A percentile compares a stretch with the other conserved stretches of the same genome.
These are phyloP conservation scores for Otocyon megalotis DNA, from an alignment of 2,113 vertebrate species.

Conservation along the genomic window DNA sequence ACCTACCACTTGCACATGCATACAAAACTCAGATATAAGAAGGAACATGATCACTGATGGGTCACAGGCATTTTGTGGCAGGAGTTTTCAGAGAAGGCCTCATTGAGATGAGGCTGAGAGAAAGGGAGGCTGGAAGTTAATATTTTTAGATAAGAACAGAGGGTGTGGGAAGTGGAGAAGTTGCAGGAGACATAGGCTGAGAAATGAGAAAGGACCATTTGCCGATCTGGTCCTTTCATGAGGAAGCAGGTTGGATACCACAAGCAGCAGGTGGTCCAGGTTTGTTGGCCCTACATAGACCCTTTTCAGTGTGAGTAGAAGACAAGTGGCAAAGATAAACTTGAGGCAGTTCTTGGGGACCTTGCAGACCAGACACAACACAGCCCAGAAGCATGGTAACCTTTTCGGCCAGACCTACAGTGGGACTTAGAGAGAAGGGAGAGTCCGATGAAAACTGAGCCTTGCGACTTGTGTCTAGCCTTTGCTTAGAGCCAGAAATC, in stretches of 20 bases:
- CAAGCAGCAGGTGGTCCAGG: neutral
- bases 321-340: neutral
- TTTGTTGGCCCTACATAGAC: neutral
- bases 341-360: neutral
- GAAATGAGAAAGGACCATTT: neutral
- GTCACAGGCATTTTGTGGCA: neutral
- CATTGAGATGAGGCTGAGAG: neutral
- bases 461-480: neutral
- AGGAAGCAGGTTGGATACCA: neutral
- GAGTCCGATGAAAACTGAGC: neutral
- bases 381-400: neutral
- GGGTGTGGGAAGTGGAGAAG: neutral
- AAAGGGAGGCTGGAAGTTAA: neutral
- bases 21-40: neutral
- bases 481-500: constrained; percentile 18
- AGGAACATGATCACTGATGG: neutral
- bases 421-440: neutral
- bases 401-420: neutral
- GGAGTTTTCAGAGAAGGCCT: neutral
- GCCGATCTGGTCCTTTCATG: too few relatives aligned
- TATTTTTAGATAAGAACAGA: neutral
- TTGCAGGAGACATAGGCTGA: neutral
- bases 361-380: neutral
- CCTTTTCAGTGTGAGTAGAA: neutral
- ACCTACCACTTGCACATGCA: too few relatives aligned